Evolutionary conservation across 2,797 vertebrate genomes (phyloP), one percentile per base, ranked within the genome.

Genomic region (Schizothorax lantsangensis): DNA sequence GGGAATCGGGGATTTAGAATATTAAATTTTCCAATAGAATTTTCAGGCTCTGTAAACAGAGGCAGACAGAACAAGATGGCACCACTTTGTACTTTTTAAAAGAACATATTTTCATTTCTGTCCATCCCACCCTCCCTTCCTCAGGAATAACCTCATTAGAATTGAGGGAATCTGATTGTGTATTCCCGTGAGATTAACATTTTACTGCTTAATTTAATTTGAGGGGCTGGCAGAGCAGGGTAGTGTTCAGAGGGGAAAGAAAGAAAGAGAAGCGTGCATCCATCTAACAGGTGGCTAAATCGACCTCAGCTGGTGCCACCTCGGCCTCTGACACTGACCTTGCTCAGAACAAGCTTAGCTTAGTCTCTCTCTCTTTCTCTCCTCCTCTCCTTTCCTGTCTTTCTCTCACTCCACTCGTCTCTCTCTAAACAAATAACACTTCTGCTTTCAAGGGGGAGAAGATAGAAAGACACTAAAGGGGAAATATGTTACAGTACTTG

Each of bases 231-330:
- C 87, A 88, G 88, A 88, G 75, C 68, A 91, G 92, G 91, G 89
- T 90, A 93, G 92, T 45, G 54, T 73, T 75, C 89, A 92, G 91
- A 91, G 17, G 80, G 93, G 92, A 81, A 90, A 84, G 88, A 88
- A 88, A 88, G 84, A 88, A 87, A 86, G 79, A 87, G 83, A 87
- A 93, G 93, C 88, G 89, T 89, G 85, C 81, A 88, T 90, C 90
- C 89, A 92, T 93, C 93, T 97, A 98, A 97, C 97, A 98, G 96
- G 96, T 97, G 95, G 96, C 96, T 95, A 92, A 94, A 93, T 93
- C 94, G 96, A 95, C 95, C 96, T 98, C 97, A 98, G 97, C 97
- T 98, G 98, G 97, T 97, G 95, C 94, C 93, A 93, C 93, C 92
- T 88, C 96, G 93, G 95, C 94, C 96, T 94, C 94, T 94, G 94